Evolutionary conservation across 2,113 vertebrate species (phyloP).

Genomic region (Daboia siamensis): DNA sequence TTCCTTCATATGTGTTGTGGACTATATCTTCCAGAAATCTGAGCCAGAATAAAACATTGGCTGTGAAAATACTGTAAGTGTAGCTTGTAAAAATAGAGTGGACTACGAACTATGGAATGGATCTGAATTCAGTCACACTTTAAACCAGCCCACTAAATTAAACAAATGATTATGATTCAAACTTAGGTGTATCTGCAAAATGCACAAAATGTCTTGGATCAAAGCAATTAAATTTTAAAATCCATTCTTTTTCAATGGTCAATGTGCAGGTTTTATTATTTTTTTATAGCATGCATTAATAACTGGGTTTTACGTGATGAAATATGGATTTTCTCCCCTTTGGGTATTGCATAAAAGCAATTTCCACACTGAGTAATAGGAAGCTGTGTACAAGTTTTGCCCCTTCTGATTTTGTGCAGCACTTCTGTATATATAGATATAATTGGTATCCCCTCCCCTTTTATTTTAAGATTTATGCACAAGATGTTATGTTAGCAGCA

Average conservation of each 20-base stretch:
- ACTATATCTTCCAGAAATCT: not conserved
- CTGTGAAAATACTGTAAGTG: not conserved
- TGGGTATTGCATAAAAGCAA: not conserved
- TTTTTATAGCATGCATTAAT: constrained; percentile 15
- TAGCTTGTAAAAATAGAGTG: not conserved
- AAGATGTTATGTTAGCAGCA: not conserved
- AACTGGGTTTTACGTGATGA: not conserved
- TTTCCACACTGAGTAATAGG: not conserved
- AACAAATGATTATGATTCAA: not conserved
- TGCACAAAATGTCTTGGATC: not conserved
- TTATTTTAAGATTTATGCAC: not conserved
- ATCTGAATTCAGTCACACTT: not conserved
- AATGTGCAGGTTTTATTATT: not conserved
- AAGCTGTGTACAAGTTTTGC: not conserved
- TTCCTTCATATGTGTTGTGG: not conserved
- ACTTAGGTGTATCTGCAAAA: not conserved
- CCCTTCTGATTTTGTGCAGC: not conserved
- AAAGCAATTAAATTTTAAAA: not conserved
- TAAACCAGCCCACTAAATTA: not conserved
- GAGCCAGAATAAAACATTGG: not conserved
- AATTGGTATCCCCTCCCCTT: not conserved
- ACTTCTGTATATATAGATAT: not conserved
- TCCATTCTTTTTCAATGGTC: not conserved
- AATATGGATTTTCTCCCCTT: constrained; percentile 11
- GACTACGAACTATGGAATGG: not conserved